A percentile compares a stretch with the other conserved stretches of the same genome.
Evolutionary conservation across 1,140 invertebrate genomes (phyloP).

Genomic region (Mizuhopecten yessoensis): DNA sequence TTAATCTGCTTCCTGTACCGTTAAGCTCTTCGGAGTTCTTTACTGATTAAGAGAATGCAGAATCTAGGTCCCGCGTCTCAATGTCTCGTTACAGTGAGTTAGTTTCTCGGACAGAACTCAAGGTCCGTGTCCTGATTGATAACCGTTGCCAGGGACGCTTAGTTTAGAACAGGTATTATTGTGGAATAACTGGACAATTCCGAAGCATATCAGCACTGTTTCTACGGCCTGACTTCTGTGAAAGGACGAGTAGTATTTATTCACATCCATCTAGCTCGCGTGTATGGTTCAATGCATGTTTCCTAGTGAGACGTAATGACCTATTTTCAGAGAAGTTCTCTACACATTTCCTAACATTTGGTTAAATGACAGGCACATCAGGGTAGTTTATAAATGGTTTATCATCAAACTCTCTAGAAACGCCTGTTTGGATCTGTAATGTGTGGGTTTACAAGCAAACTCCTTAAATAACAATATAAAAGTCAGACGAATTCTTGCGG

Average conservation of each 20-base stretch:
- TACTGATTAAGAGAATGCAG: too few relatives aligned
- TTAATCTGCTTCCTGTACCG: too few relatives aligned
- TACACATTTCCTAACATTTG: not conserved
- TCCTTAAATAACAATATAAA: not conserved
- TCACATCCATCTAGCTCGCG: not conserved
- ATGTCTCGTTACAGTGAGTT: too few relatives aligned
- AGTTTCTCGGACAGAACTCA: too few relatives aligned
- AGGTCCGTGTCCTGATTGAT: too few relatives aligned
- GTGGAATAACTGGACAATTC: not conserved
- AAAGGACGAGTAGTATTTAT: not conserved
- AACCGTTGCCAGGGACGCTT: too few relatives aligned
- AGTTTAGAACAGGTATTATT: too few relatives aligned
- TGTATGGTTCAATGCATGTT: not conserved
- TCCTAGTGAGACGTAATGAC: not conserved
- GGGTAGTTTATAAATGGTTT: too few relatives aligned
- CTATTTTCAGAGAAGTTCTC: not conserved
- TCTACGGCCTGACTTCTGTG: not conserved
- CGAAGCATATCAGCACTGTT: not conserved
- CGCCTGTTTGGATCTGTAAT: not conserved
- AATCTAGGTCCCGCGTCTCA: too few relatives aligned
- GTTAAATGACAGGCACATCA: not conserved
- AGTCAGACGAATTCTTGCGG: not conserved
- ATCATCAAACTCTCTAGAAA: not conserved
- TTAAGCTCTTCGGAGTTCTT: too few relatives aligned
- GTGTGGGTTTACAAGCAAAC: not conserved